Evolutionary conservation across 2,797 vertebrate genomes (phyloP).

Genomic region (Thunnus albacares): DNA sequence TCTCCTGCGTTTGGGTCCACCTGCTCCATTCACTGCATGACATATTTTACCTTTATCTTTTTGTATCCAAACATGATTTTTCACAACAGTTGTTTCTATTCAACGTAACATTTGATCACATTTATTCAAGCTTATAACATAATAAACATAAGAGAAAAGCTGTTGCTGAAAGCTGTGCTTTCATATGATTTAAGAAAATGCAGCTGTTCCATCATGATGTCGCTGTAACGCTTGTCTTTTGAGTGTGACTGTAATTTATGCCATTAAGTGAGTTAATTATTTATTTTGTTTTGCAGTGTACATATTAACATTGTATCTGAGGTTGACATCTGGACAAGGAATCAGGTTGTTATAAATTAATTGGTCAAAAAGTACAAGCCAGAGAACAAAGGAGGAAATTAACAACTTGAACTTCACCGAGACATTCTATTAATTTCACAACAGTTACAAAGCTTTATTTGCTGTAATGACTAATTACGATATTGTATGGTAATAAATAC

Average conservation of each 20-base stretch:
- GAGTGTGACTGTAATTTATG: neutral
- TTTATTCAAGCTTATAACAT: no score
- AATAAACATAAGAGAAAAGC: no score
- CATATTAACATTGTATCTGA: neutral
- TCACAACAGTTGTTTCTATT: no score
- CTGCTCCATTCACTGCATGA: no score
- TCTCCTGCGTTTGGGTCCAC: no score
- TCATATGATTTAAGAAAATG: no score
- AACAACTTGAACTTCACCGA: constrained; percentile 22
- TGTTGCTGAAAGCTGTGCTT: no score
- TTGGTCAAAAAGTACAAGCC: constrained; percentile 35
- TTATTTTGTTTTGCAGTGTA: neutral
- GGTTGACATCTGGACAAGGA: constrained; percentile 16
- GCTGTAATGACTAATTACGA: constrained; percentile 41
- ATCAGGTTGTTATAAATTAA: constrained; percentile 41
- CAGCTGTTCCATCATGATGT: neutral
- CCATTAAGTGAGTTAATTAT: neutral
- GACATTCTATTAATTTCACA: constrained; percentile 33
- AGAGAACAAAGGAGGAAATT: constrained; percentile 46
- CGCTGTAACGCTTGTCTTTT: no score
- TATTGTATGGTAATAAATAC: constrained; percentile 35
- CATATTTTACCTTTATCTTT: no score
- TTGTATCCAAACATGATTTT: no score
- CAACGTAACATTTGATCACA: neutral
- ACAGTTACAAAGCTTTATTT: constrained; percentile 39